phyloP scores from a whole-genome alignment of 30 jellyfish, hydroid and myxozoan species.

The Turritopsis rubra region DNA sequence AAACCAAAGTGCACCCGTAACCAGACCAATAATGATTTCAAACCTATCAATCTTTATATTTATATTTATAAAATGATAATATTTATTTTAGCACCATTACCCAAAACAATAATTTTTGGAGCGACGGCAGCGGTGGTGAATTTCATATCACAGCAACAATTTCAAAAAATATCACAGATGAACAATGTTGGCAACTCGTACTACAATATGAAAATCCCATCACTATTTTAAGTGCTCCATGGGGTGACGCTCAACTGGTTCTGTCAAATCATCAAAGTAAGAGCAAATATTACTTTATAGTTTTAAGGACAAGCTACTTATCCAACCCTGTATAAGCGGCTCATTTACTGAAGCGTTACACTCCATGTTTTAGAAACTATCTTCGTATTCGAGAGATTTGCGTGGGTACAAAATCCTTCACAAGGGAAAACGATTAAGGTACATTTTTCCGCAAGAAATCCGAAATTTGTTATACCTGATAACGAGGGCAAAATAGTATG shows the following conservation, averaged over 20 bases:
- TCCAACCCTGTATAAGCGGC: no score
- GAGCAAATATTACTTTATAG: background rate
- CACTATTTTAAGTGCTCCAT: background rate
- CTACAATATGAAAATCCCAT: constrained; percentile 12
- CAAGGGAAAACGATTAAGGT: background rate
- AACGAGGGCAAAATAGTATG: background rate
- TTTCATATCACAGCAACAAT: background rate
- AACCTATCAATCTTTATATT: background rate
- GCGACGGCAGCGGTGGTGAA: constrained; percentile 4
- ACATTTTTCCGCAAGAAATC: background rate
- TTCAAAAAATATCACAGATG: background rate
- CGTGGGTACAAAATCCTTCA: background rate
- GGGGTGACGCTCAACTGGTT: constrained; percentile 13
- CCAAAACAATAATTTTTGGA: background rate
- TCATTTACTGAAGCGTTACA: no score
- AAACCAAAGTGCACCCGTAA: no score
- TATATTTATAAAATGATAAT: background rate
- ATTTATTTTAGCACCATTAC: background rate
- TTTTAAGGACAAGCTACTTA: no score
- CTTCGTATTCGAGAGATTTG: background rate
- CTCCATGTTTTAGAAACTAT: background rate
- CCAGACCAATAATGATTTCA: no score
- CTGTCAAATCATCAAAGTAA: background rate
- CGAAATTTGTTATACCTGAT: background rate
- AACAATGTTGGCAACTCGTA: constrained; percentile 23